Conservation (phyloP, 2,113 vertebrate species). For the Junco hyemalis region DNA sequence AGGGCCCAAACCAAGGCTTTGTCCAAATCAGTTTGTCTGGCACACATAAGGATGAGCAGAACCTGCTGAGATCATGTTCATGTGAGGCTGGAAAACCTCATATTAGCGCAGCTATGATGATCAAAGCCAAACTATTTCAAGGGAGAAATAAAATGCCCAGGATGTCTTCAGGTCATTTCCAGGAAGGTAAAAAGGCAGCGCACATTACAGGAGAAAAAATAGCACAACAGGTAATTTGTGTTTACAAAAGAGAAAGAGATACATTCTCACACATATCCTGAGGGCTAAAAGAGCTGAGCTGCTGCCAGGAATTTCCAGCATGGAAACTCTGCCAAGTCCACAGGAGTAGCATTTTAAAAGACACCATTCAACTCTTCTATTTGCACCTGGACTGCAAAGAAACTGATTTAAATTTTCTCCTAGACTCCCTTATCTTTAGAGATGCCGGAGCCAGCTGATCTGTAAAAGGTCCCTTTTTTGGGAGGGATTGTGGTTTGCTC, state of each 20-base stretch:
- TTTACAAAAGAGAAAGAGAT: constrained; percentile 4
- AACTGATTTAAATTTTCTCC: background rate
- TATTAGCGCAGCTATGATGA: background rate
- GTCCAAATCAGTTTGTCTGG: background rate
- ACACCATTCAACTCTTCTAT: constrained; percentile 3
- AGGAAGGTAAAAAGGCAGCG: constrained; percentile 18
- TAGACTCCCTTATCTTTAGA: background rate
- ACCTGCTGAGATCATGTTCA: background rate
- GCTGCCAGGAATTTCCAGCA: background rate
- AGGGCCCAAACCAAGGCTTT: background rate
- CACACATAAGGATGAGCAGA: background rate
- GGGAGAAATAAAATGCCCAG: background rate
- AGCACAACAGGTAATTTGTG: constrained; percentile 10
- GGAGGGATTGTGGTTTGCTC: background rate
- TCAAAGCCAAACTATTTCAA: background rate
- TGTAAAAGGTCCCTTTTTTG: background rate
- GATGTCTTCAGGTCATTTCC: background rate
- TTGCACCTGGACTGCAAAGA: background rate
- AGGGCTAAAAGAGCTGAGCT: constrained; percentile 1
- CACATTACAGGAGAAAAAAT: constrained; percentile 9
- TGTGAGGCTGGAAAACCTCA: background rate
- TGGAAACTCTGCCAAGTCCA: background rate
- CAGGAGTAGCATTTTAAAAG: constrained; percentile 8
- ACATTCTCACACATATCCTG: background rate
- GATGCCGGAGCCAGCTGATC: background rate